Evolutionary conservation across 2,113 vertebrate genomes (phyloP).

Genomic region (Cygnus buccinator): DNA sequence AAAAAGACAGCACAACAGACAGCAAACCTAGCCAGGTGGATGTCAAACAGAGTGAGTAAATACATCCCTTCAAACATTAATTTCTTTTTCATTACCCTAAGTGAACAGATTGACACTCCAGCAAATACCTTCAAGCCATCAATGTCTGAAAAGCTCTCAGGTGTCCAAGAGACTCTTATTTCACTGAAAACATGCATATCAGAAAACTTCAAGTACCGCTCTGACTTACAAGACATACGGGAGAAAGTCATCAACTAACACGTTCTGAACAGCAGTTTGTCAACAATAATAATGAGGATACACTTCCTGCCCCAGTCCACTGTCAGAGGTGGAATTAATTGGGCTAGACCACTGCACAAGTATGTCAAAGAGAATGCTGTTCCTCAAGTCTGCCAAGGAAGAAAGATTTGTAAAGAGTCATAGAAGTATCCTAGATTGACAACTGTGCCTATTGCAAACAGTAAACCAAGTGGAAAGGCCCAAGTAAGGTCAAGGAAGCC

Average conservation of each 20-base stretch:
- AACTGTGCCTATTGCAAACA: neutral
- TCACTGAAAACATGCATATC: neutral
- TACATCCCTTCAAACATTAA: neutral
- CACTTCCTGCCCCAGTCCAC: neutral
- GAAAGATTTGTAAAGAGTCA: neutral
- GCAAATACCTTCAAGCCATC: conserved; percentile 8
- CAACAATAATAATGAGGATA: neutral
- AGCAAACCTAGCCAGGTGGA: neutral
- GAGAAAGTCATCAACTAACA: neutral
- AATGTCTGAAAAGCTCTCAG: neutral
- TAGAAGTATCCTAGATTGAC: neutral
- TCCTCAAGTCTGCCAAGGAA: neutral
- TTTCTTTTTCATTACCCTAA: conserved; percentile 10
- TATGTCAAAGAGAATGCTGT: neutral
- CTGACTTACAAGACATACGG: neutral
- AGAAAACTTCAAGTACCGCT: neutral
- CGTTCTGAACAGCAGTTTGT: neutral
- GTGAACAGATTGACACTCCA: neutral
- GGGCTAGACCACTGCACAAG: neutral
- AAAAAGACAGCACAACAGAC: neutral
- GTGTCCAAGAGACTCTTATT: neutral
- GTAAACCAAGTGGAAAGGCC: neutral
- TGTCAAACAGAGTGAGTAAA: neutral
- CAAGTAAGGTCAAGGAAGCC: conserved; percentile 6
- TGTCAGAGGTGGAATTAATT: neutral